These are phyloP conservation scores for Ruditapes philippinarum DNA, from an alignment of 1,140 invertebrate species.

Conservation along the genomic window DNA sequence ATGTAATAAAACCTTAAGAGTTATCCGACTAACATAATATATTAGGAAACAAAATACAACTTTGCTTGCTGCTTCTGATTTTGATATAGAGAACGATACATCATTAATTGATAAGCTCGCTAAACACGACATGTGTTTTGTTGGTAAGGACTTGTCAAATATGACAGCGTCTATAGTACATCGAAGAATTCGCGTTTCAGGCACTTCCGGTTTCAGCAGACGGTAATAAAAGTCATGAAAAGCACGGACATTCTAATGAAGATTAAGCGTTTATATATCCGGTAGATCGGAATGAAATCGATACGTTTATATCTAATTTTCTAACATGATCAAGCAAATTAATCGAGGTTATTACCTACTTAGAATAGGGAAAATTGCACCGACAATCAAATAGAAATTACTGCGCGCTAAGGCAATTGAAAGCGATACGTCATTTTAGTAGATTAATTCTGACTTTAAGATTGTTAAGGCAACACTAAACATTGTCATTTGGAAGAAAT, in stretches of 20 bases:
- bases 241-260: not conserved
- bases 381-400: not conserved
- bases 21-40: too few species aligned
- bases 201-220: too few species aligned
- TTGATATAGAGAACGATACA: too few species aligned
- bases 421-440: too few species aligned
- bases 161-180: not conserved
- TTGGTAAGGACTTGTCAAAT: not conserved
- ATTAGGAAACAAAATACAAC: too few species aligned
- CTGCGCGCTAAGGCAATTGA: not conserved
- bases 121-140: not conserved
- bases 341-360: conserved; percentile 15
- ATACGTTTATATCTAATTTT: not conserved
- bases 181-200: too few species aligned
- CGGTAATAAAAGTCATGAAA: not conserved
- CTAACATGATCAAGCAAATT: conserved; percentile 9
- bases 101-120: not conserved
- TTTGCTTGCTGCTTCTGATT: too few species aligned
- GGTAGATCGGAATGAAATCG: not conserved
- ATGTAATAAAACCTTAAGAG: too few species aligned
- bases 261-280: not conserved
- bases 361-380: not conserved
- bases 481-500: not conserved
- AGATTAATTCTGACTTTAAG: too few species aligned
- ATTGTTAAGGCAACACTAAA: not conserved